Percentiles rank a stretch among this genome's conserved stretches.
Evolutionary conservation across 1,140 invertebrate genomes (phyloP).

Genomic region (Bombus sibiricus): DNA sequence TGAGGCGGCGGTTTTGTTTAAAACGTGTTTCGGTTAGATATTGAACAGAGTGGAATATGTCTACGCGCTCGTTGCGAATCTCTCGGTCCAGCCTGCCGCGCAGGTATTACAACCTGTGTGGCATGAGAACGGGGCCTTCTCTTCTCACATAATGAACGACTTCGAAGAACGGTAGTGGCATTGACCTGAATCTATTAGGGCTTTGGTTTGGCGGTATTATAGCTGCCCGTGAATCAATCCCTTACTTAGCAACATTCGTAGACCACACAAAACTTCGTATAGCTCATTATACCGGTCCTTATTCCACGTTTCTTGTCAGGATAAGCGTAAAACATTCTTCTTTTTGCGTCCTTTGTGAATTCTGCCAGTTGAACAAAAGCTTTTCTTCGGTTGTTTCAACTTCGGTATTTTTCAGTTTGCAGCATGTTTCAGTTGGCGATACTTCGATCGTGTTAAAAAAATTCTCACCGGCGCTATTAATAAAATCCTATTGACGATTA

Average conservation of each 20-base stretch:
- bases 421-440: not conserved
- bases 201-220: constrained; percentile 71
- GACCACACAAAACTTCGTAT: constrained; percentile 61
- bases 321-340: constrained; percentile 12
- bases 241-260: constrained; percentile 67
- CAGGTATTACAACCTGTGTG: constrained; percentile 66
- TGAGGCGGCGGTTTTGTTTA: not conserved
- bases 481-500: not conserved
- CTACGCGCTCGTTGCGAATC: constrained; percentile 48
- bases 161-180: constrained; percentile 70
- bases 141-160: constrained; percentile 71
- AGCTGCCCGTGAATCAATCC: constrained; percentile 72
- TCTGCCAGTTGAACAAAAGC: not conserved
- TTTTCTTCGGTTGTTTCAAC: not conserved
- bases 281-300: constrained; percentile 56
- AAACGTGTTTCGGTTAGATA: not conserved
- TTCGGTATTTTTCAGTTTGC: not conserved
- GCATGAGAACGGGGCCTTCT: constrained; percentile 65
- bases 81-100: constrained; percentile 36
- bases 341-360: not conserved
- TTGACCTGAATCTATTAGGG: constrained; percentile 72
- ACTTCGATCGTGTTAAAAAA: not conserved
- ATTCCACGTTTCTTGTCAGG: constrained; percentile 29
- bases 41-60: constrained; percentile 9
- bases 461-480: not conserved